A percentile compares a stretch with the other conserved stretches of the same genome.
phyloP scores from a whole-genome alignment of 2,113 vertebrate species.

The Dascyllus trimaculatus region DNA sequence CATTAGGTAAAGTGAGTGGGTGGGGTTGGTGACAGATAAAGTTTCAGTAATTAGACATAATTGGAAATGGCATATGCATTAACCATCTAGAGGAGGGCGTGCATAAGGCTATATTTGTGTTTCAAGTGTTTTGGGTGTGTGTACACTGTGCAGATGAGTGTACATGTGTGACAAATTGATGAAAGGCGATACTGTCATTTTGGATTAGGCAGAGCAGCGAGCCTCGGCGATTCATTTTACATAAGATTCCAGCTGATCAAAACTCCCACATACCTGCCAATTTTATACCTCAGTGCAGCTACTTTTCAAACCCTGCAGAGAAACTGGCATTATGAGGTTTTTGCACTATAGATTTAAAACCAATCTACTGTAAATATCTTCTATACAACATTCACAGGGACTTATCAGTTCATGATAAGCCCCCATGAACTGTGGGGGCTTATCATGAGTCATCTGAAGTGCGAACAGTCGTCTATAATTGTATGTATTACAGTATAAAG shows the following conservation, averaged over 20 bases:
- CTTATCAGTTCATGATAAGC: no score
- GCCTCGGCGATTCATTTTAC: conserved; percentile 57
- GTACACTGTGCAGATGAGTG: conserved; percentile 7
- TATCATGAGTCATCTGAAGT: neutral
- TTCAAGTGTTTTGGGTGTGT: conserved; percentile 16
- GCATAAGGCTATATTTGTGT: conserved; percentile 1
- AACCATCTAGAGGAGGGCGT: neutral
- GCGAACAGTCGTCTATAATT: neutral
- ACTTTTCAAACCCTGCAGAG: conserved; percentile 20
- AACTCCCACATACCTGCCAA: conserved; percentile 54
- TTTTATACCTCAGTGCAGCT: conserved; percentile 45
- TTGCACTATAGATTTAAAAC: neutral
- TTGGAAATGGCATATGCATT: conserved; percentile 26
- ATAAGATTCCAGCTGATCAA: conserved; percentile 60
- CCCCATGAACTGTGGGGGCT: neutral
- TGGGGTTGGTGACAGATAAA: conserved; percentile 12
- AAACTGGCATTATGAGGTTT: neutral
- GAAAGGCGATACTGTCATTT: conserved; percentile 63
- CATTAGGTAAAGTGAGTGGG: neutral
- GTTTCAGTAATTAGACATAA: conserved; percentile 27
- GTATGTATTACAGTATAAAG: neutral
- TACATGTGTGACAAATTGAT: conserved; percentile 61
- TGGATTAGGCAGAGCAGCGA: conserved; percentile 60
- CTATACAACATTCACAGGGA: neutral
- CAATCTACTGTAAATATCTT: neutral